A percentile compares a stretch with the other conserved stretches of the same genome.
These are phyloP conservation scores for Heterodera filipjevi DNA, from an alignment of 2,888 invertebrate genomes.

Conservation along the genomic window DNA sequence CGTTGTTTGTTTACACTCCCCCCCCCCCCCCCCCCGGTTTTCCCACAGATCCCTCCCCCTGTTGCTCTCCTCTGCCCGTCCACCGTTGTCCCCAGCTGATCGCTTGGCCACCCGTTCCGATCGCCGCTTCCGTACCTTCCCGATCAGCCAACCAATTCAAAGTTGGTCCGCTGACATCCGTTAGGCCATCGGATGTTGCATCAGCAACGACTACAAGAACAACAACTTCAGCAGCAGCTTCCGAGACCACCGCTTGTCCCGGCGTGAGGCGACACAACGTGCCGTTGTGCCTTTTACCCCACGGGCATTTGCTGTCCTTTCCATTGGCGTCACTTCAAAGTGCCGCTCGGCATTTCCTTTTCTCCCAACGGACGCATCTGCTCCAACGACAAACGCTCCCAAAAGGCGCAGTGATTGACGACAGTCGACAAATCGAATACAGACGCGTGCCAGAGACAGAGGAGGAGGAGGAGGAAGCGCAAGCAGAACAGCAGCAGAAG, in stretches of 20 bases:
- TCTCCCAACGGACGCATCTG: background rate
- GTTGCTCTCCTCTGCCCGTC: background rate
- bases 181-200: background rate
- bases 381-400: background rate
- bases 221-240: background rate
- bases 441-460: slow-evolving; percentile 15
- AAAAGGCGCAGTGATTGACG: background rate
- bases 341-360: background rate
- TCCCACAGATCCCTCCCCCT: background rate
- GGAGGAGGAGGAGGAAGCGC: background rate
- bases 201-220: background rate
- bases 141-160: background rate
- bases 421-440: slow-evolving; percentile 13
- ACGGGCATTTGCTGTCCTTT: background rate
- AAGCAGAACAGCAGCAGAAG: background rate
- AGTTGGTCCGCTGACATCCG: background rate
- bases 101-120: slow-evolving; percentile 11
- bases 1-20: too few relatives aligned
- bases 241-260: background rate
- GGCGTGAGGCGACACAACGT: background rate
- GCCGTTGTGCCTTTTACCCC: slow-evolving; percentile 1
- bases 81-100: background rate
- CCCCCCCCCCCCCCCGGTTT: too few relatives aligned
- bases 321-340: background rate
- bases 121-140: background rate